Conservation (phyloP, 2,113 vertebrate species). For the Corydoras maculifer region DNA sequence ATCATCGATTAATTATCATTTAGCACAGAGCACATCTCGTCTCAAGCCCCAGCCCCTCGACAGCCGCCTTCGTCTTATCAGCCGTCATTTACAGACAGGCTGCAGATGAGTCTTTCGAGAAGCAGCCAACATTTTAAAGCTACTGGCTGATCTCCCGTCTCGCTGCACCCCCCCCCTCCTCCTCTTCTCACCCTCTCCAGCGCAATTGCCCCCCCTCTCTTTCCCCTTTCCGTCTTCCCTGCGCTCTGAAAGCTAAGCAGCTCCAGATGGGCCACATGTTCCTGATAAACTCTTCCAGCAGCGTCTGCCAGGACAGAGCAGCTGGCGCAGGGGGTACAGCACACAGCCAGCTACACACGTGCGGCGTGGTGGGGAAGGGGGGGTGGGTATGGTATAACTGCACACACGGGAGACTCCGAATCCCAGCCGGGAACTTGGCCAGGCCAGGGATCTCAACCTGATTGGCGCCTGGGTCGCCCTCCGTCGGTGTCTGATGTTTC, state of each 20-base stretch:
- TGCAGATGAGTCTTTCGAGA: not conserved
- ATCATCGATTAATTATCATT: no score
- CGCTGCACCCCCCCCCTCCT: not conserved
- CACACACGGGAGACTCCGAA: not conserved
- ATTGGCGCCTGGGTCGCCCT: no score
- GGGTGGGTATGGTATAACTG: not conserved
- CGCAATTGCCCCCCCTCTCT: not conserved
- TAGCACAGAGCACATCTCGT: no score
- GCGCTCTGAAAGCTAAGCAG: slow-evolving; percentile 50
- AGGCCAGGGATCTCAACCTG: not conserved
- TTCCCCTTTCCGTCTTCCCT: not conserved
- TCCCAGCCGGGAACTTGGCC: not conserved
- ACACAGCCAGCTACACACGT: slow-evolving; percentile 24
- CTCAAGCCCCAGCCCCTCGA: no score
- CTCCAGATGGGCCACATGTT: slow-evolving; percentile 69
- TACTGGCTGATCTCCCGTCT: slow-evolving; percentile 12
- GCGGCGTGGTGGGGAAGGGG: not conserved
- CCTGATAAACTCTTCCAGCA: slow-evolving; percentile 57
- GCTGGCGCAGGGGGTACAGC: slow-evolving; percentile 44
- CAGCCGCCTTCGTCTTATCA: no score
- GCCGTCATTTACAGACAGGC: no score
- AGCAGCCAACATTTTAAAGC: slow-evolving; percentile 5
- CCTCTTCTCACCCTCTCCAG: no score
- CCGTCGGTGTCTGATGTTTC: no score
- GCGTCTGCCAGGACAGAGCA: slow-evolving; percentile 41